These are phyloP conservation scores for Sinopyrophorus schimmeli DNA, from an alignment of 2,888 invertebrate genomes.

Conservation along the genomic window DNA sequence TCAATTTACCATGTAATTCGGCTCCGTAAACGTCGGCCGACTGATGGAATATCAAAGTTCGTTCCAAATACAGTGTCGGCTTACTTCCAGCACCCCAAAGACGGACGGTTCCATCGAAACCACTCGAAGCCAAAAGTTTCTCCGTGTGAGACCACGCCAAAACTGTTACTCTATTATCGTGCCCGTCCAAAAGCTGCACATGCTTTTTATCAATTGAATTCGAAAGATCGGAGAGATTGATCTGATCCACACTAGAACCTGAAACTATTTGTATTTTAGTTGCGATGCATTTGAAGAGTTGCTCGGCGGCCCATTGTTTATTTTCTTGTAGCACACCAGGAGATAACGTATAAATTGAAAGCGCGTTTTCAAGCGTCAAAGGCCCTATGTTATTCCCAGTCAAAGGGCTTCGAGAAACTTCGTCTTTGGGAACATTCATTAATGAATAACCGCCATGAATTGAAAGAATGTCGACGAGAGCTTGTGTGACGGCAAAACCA, in stretches of 20 bases:
- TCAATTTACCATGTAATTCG: constrained; percentile 58
- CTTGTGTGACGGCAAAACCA: constrained; percentile 62
- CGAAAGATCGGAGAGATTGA: constrained; percentile 59
- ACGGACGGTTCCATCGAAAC: constrained; percentile 65
- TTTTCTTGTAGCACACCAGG: constrained; percentile 57
- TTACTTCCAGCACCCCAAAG: constrained; percentile 58
- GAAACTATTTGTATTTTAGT: constrained; percentile 52
- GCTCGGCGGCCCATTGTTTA: constrained; percentile 65
- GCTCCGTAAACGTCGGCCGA: constrained; percentile 57
- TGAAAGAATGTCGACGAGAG: constrained; percentile 61
- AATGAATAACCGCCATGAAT: constrained; percentile 55
- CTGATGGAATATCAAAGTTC: constrained; percentile 60
- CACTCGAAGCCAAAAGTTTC: constrained; percentile 60
- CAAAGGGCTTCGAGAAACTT: constrained; percentile 34
- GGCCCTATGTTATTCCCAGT: constrained; percentile 46
- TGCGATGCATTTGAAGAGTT: constrained; percentile 59
- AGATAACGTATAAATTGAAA: constrained; percentile 64
- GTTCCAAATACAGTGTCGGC: constrained; percentile 53
- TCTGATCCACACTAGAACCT: constrained; percentile 48
- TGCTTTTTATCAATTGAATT: constrained; percentile 51
- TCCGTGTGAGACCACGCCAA: constrained; percentile 57
- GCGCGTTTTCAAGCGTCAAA: constrained; percentile 62
- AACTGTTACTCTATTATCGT: constrained; percentile 58
- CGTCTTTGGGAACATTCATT: constrained; percentile 50
- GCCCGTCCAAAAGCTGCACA: constrained; percentile 57